Percentiles rank a stretch among this genome's conserved stretches.
These are phyloP conservation scores for Romanogobio albipinnatus DNA, from an alignment of 2,113 vertebrate genomes.

Conservation along the genomic window DNA sequence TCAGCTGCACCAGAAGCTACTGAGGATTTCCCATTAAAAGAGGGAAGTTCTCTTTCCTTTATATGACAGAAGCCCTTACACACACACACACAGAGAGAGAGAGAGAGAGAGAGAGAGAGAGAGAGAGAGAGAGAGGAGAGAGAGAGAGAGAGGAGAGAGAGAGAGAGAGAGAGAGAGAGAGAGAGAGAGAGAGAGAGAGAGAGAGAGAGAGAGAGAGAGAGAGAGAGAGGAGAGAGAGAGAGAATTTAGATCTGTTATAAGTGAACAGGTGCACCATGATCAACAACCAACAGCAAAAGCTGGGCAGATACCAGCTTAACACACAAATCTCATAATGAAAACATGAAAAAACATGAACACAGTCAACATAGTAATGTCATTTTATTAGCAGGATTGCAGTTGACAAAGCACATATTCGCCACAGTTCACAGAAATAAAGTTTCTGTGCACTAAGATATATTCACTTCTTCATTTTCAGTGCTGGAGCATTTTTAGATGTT, in stretches of 20 bases:
- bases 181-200: too few relatives aligned
- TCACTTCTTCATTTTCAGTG: slow-evolving; percentile 1
- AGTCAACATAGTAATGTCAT: background rate
- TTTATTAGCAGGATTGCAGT: background rate
- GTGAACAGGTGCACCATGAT: slow-evolving; percentile 13
- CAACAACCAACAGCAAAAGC: background rate
- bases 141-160: background rate
- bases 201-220: background rate
- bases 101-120: background rate
- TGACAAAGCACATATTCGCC: background rate
- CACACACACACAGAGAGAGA: background rate
- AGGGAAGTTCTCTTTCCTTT: slow-evolving; percentile 6
- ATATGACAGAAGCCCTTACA: background rate
- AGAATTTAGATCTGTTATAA: background rate
- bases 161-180: background rate
- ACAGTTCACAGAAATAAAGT: background rate
- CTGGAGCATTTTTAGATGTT: background rate
- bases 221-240: too few relatives aligned
- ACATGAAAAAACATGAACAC: background rate
- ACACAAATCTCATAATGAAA: background rate
- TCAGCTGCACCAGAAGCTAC: slow-evolving; percentile 18
- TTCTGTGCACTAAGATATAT: background rate
- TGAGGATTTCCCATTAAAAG: slow-evolving; percentile 36
- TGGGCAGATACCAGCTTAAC: background rate
- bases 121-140: background rate